Base-by-base conservation (phyloP, 2,113 vertebrate species). In the Mystacornis crossleyi region DNA sequence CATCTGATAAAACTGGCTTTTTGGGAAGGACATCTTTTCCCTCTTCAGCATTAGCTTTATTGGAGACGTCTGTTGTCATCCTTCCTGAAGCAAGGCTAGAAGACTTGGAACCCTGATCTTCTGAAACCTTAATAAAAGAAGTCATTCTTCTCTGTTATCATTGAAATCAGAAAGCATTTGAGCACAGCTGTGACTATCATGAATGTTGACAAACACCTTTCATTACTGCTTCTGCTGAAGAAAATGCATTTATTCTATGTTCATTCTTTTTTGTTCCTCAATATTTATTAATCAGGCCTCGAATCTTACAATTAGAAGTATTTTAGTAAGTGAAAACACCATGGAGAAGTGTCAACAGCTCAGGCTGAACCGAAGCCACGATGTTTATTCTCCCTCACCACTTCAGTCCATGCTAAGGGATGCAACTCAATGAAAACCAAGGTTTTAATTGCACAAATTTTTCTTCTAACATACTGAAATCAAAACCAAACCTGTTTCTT, bases 31-130 rank as follows among this genome's bases (percentile, higher is more conserved):
- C 96, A 57, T 99, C 98, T 69, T 99, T 99, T 54, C 97, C 93
- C 67, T 99, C 99, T 91, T 99, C 99, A 23, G 99, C 98, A 80
- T 97, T 97, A 28, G 98, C 97, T 97, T 99, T 98, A 97, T 97
- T 98, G 71, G 99, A 98, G 77, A 98, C 96, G 53, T 99, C 99
- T 1, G 99, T 98, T 53, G 99, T 99, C 99, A 99, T 99, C 80
- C 89, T 98, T 85, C 92, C 71, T 84, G 93, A 93, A 13, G 96
- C 64, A 71, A 96, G 23, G 83, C 83, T 81, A 80, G 91, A 73
- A 73, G 94, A 64, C 86, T 96, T 97, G 67, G 96, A 83, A 61
- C 79, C 93, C 36, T 95, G 96, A 81, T 80, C 97, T 81, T 98
- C 97, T 60, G 97, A 98, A 29, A 96, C 97, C 98, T 98, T 84